These are phyloP conservation scores for Falco punctatus DNA, from an alignment of 2,113 vertebrate species.

Conservation along the genomic window DNA sequence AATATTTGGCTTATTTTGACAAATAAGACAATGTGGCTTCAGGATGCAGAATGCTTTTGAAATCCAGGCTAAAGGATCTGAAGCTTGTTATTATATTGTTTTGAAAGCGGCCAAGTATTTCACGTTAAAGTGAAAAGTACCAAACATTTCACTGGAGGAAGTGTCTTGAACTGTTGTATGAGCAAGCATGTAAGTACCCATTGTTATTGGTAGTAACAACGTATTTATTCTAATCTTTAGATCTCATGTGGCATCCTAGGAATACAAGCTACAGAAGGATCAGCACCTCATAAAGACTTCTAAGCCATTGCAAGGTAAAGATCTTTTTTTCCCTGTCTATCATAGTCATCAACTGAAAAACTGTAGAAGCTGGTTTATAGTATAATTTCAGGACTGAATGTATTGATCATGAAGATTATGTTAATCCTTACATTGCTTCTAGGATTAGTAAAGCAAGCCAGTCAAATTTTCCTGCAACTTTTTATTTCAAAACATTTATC, in stretches of 20 bases:
- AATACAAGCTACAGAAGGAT: not conserved
- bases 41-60: not conserved
- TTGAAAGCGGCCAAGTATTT: not conserved
- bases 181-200: not conserved
- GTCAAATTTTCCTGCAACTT: not conserved
- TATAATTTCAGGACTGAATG: not conserved
- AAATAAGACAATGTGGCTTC: not conserved
- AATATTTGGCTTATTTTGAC: not conserved
- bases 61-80: not conserved
- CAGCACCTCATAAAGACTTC: not conserved
- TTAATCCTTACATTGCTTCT: not conserved
- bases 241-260: not conserved
- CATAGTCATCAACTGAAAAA: not conserved
- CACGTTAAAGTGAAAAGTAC: not conserved
- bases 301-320: not conserved
- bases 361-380: not conserved
- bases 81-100: not conserved
- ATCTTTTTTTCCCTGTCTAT: not conserved
- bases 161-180: not conserved
- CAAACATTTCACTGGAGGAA: not conserved
- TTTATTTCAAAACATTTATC: not conserved
- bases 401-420: not conserved
- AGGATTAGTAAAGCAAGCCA: not conserved
- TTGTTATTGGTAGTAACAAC: not conserved
- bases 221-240: not conserved